Evolutionary conservation across 1,140 invertebrate species (phyloP).

Genomic region (Trypoxylus dichotomus): DNA sequence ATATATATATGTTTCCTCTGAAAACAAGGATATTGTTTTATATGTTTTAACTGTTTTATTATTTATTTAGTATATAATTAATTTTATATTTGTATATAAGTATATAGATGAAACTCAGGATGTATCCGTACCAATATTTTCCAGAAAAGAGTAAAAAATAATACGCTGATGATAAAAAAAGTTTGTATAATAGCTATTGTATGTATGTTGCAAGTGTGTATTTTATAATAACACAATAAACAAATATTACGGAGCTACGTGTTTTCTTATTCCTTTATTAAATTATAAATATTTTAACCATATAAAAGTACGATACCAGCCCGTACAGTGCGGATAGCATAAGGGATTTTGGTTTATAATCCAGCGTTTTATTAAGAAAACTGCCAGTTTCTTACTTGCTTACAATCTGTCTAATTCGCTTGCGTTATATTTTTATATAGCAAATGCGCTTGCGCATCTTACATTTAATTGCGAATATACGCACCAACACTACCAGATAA

Average conservation of each 20-base stretch:
- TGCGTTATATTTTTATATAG: too few species aligned
- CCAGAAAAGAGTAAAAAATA: conserved; percentile 16
- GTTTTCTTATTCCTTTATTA: background rate
- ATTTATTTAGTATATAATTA: conserved; percentile 31
- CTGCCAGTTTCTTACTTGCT: too few species aligned
- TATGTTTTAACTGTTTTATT: conserved; percentile 29
- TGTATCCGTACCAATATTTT: conserved; percentile 32
- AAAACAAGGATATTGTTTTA: conserved; percentile 28
- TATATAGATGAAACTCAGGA: conserved; percentile 29
- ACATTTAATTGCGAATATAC: too few species aligned
- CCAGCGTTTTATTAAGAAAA: too few species aligned
- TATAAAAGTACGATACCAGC: too few species aligned
- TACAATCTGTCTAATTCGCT: too few species aligned
- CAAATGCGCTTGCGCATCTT: too few species aligned
- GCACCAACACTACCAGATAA: too few species aligned
- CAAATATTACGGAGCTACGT: background rate
- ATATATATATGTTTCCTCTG: background rate
- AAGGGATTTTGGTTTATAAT: too few species aligned
- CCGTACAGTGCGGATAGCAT: too few species aligned
- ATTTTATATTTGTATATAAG: conserved; percentile 29
- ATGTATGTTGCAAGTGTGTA: conserved; percentile 28
- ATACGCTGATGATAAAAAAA: background rate
- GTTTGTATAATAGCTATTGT: conserved; percentile 28
- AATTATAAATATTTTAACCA: too few species aligned
- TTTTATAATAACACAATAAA: conserved; percentile 31